Conservation (phyloP, 2,113 vertebrate species). For the Aegithalos caudatus region DNA sequence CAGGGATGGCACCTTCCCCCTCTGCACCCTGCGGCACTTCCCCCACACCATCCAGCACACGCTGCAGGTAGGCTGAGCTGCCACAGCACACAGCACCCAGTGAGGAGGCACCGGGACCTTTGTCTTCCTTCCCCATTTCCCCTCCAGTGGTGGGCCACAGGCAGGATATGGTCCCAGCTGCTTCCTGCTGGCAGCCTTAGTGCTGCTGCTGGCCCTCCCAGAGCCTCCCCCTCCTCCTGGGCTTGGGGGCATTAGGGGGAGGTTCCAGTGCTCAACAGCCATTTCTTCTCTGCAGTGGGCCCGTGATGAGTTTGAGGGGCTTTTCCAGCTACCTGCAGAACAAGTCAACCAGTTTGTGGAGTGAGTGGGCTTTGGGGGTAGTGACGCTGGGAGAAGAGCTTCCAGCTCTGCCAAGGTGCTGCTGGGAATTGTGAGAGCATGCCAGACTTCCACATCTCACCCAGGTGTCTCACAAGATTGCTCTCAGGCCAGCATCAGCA, state of each 20-base stretch:
- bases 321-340: slow-evolving; percentile 55
- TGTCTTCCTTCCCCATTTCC: neutral
- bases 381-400: fast-evolving
- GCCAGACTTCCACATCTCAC: fast-evolving
- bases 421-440: neutral
- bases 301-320: slow-evolving; percentile 53
- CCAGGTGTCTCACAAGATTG: fast-evolving
- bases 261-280: neutral
- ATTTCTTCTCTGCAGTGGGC: slow-evolving; percentile 22
- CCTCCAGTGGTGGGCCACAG: fast-evolving
- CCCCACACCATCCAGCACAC: slow-evolving; percentile 83
- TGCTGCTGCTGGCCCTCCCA: neutral
- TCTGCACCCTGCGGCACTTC: slow-evolving; percentile 84
- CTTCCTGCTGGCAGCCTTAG: neutral
- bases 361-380: slow-evolving; percentile 29
- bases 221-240: neutral
- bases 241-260: fast-evolving
- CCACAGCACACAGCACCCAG: neutral
- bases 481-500: neutral
- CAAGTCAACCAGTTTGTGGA: slow-evolving; percentile 26
- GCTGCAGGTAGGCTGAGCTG: slow-evolving; percentile 73
- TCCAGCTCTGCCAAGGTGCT: neutral
- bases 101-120: neutral
- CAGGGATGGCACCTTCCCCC: slow-evolving; percentile 50
- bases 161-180: slow-evolving; percentile 45